phyloP scores from a whole-genome alignment of 2,888 invertebrate species.

The Oeneis ivallda region DNA sequence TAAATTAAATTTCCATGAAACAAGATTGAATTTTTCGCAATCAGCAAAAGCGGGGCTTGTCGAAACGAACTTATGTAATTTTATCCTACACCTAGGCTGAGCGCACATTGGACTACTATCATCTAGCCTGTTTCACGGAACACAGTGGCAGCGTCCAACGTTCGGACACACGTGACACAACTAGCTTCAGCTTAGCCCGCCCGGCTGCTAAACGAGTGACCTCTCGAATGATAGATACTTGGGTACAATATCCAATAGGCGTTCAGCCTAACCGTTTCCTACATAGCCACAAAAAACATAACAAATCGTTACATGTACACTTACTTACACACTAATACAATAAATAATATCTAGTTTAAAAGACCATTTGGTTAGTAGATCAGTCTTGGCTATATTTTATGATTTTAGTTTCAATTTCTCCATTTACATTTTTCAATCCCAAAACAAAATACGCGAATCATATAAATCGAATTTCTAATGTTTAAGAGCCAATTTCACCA shows the following conservation, averaged over 20 bases:
- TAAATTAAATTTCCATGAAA: constrained; percentile 82
- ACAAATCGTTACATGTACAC: constrained; percentile 11
- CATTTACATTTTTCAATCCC: too few relatives aligned
- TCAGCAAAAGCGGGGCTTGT: constrained; percentile 66
- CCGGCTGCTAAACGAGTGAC: too few relatives aligned
- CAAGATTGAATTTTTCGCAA: constrained; percentile 82
- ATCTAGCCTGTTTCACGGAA: neutral
- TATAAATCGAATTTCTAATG: too few relatives aligned
- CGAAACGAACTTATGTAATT: constrained; percentile 56
- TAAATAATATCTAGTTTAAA: neutral
- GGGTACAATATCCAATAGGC: neutral
- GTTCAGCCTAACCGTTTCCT: neutral
- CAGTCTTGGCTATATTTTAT: too few relatives aligned
- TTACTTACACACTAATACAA: neutral
- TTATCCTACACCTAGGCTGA: constrained; percentile 42
- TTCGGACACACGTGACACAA: too few relatives aligned
- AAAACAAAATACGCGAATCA: too few relatives aligned
- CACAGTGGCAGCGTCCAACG: too few relatives aligned
- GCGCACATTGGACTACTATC: neutral
- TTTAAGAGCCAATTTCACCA: too few relatives aligned
- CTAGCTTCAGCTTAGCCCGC: too few relatives aligned
- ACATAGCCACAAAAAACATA: neutral
- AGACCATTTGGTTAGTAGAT: neutral
- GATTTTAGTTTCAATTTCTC: too few relatives aligned
- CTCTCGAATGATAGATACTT: too few relatives aligned